These are phyloP conservation scores for Acrocephalus kingi DNA, from an alignment of 2,113 vertebrate species.

Conservation along the genomic window DNA sequence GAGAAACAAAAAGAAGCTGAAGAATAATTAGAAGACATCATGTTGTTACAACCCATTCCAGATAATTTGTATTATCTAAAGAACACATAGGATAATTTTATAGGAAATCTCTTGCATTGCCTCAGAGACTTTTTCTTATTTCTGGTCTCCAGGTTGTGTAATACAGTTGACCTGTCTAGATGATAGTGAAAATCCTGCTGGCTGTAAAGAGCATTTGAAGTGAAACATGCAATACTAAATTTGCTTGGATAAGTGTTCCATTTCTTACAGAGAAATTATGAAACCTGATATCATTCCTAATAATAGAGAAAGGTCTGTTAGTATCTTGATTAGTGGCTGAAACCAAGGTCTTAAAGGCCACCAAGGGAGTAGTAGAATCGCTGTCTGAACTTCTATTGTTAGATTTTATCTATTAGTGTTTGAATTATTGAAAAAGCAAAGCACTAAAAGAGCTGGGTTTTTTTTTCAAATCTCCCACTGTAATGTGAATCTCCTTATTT, in stretches of 20 bases:
- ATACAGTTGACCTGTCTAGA: background rate
- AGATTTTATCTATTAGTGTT: slow-evolving; percentile 33
- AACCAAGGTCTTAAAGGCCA: slow-evolving; percentile 37
- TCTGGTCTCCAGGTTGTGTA: background rate
- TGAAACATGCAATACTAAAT: background rate
- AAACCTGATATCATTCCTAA: background rate
- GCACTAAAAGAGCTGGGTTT: background rate
- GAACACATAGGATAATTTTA: background rate
- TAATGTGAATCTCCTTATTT: background rate
- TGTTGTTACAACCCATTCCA: background rate
- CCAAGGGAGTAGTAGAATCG: slow-evolving; percentile 36
- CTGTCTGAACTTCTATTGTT: slow-evolving; percentile 1
- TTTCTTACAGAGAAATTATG: slow-evolving; percentile 25
- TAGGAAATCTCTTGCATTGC: background rate
- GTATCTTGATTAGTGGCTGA: slow-evolving; percentile 27
- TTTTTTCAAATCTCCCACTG: background rate
- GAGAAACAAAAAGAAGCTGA: background rate
- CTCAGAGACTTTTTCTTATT: background rate
- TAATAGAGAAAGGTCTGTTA: slow-evolving; percentile 30
- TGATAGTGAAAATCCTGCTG: background rate
- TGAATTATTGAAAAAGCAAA: slow-evolving; percentile 44
- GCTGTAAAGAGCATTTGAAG: background rate
- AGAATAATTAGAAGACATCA: background rate
- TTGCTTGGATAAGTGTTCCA: background rate
- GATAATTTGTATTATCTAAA: background rate